A percentile compares a stretch with the other conserved stretches of the same genome.
Conservation (phyloP, 2,113 vertebrate species). For the Erinaceus europaeus region DNA sequence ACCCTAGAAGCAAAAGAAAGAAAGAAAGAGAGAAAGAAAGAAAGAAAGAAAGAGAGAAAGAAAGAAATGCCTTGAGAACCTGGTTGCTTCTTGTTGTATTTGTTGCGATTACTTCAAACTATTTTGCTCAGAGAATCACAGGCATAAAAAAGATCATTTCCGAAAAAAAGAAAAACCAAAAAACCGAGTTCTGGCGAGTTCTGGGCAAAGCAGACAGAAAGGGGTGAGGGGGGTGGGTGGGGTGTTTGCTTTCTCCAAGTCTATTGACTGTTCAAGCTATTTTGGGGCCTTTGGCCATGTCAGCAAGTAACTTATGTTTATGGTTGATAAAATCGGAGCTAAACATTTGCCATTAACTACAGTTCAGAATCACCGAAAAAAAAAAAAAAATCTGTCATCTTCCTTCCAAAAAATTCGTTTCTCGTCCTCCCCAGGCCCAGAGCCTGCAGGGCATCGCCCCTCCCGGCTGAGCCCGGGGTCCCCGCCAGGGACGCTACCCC, state of each 20-base stretch:
- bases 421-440: neutral
- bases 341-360: constrained; percentile 25
- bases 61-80: constrained; percentile 4
- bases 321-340: constrained; percentile 12
- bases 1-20: no score
- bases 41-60: no score
- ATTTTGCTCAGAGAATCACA: constrained; percentile 25
- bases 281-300: neutral
- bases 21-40: no score
- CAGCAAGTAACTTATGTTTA: constrained; percentile 47
- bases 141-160: constrained; percentile 47
- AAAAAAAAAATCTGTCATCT: neutral
- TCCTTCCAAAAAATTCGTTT: constrained; percentile 45
- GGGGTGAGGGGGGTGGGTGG: neutral
- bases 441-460: constrained; percentile 1
- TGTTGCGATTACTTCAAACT: constrained; percentile 3
- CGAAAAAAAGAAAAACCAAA: no score
- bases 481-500: constrained; percentile 72
- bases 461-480: no score
- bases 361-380: constrained; percentile 11
- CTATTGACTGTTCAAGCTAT: constrained; percentile 19
- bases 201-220: constrained; percentile 27
- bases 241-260: constrained; percentile 12
- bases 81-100: constrained; percentile 3
- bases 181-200: no score